Conservation (phyloP, 92 coral and sea anemone species). For the Actinostola sp. region DNA sequence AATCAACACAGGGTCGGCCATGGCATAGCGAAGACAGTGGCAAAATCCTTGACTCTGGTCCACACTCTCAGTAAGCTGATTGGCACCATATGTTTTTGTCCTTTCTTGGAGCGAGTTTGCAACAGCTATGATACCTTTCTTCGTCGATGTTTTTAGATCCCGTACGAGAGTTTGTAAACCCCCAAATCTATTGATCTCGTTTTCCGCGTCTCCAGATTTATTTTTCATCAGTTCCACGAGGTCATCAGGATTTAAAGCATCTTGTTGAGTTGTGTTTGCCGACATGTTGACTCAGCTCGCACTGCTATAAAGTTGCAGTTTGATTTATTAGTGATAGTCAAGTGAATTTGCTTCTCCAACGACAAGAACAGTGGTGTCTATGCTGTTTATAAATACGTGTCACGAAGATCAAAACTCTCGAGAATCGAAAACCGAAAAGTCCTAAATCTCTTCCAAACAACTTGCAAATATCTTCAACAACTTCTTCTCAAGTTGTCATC, state of each 20-base stretch:
- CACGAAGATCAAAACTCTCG: background rate
- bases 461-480: background rate
- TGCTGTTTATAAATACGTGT: background rate
- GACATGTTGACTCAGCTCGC: slow-evolving; percentile 13
- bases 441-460: background rate
- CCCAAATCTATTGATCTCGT: slow-evolving; percentile 28
- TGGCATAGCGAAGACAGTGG: slow-evolving; percentile 54
- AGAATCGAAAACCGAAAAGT: background rate
- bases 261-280: background rate
- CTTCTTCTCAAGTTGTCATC: slow-evolving; percentile 1
- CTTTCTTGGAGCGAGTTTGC: slow-evolving; percentile 61
- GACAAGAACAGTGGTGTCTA: background rate
- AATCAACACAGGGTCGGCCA: slow-evolving; percentile 63
- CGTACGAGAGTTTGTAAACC: slow-evolving; percentile 64
- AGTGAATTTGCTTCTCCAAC: background rate
- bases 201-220: slow-evolving; percentile 4
- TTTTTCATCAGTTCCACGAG: slow-evolving; percentile 13
- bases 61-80: slow-evolving; percentile 1
- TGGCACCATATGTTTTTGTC: slow-evolving; percentile 54
- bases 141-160: slow-evolving; percentile 71
- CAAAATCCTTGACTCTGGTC: slow-evolving; percentile 42
- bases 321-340: too few relatives aligned
- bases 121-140: slow-evolving; percentile 71
- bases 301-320: too few relatives aligned
- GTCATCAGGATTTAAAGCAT: background rate